Conservation (phyloP, 2,113 vertebrate genomes). For the Charina bottae region DNA sequence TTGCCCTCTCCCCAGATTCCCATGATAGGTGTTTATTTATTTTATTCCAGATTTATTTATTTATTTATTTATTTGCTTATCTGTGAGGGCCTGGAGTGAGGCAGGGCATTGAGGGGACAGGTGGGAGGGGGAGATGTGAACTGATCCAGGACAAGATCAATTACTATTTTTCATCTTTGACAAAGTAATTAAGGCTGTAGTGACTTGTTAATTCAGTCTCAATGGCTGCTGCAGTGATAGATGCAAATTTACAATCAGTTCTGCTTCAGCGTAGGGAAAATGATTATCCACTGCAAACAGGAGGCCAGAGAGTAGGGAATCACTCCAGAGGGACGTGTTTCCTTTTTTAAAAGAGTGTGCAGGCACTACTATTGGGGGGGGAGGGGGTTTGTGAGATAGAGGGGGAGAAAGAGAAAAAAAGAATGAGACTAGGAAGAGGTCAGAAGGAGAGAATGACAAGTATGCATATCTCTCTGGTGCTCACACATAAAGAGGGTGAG, state of each 20-base stretch:
- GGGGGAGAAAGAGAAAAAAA: neutral
- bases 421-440: neutral
- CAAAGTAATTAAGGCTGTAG: constrained; percentile 90
- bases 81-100: constrained; percentile 29
- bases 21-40: neutral
- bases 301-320: constrained; percentile 34
- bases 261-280: constrained; percentile 36
- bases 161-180: constrained; percentile 94
- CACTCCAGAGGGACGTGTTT: constrained; percentile 34
- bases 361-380: neutral
- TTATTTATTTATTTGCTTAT: constrained; percentile 59
- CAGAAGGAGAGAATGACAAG: neutral
- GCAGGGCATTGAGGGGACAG: constrained; percentile 29
- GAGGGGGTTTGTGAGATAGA: neutral
- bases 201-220: constrained; percentile 72
- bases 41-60: neutral
- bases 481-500: neutral
- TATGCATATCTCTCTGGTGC: neutral
- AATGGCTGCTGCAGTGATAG: constrained; percentile 75
- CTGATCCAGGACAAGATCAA: constrained; percentile 82
- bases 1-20: neutral
- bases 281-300: constrained; percentile 69
- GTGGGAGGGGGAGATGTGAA: neutral
- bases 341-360: constrained; percentile 30
- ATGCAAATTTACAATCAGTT: constrained; percentile 77